Conservation (phyloP, 2,888 invertebrate genomes). For the Lithophane ornitopus region DNA sequence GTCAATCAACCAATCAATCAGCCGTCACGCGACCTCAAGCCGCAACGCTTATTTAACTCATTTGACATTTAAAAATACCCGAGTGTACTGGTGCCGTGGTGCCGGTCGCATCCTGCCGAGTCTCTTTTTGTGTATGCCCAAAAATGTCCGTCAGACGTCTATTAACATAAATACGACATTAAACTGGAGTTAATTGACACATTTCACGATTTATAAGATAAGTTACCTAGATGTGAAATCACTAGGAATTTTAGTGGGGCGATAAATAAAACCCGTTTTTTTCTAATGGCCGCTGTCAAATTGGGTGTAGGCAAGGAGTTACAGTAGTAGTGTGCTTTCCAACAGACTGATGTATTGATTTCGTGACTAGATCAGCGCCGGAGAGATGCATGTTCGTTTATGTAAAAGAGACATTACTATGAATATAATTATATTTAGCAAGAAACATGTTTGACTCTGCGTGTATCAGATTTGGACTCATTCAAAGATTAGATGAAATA, state of each 20-base stretch:
- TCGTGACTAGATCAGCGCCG: slow-evolving; percentile 54
- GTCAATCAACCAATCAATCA: slow-evolving; percentile 66
- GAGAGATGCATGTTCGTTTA: slow-evolving; percentile 41
- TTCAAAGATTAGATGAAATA: slow-evolving; percentile 11
- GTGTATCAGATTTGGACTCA: slow-evolving; percentile 4
- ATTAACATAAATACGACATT: slow-evolving; percentile 90
- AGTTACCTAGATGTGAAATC: slow-evolving; percentile 79
- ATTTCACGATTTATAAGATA: slow-evolving; percentile 87
- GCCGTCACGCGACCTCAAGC: slow-evolving; percentile 45
- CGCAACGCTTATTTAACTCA: slow-evolving; percentile 62
- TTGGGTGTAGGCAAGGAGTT: slow-evolving; percentile 60
- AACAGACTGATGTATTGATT: slow-evolving; percentile 55
- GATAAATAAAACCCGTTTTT: slow-evolving; percentile 70
- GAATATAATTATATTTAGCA: slow-evolving; percentile 10
- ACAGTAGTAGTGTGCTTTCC: slow-evolving; percentile 58
- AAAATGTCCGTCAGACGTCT: slow-evolving; percentile 79
- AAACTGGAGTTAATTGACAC: slow-evolving; percentile 89
- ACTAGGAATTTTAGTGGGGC: slow-evolving; percentile 72
- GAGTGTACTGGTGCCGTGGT: slow-evolving; percentile 71
- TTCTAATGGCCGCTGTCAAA: slow-evolving; percentile 74
- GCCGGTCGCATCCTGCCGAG: slow-evolving; percentile 76
- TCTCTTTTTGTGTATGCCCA: slow-evolving; percentile 82
- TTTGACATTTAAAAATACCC: slow-evolving; percentile 77
- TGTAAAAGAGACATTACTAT: slow-evolving; percentile 42
- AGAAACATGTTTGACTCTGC: slow-evolving; percentile 5